Evolutionary conservation across 2,113 vertebrate genomes (phyloP), one percentile per base, ranked within the genome.

Genomic region (Laticauda laticaudata): DNA sequence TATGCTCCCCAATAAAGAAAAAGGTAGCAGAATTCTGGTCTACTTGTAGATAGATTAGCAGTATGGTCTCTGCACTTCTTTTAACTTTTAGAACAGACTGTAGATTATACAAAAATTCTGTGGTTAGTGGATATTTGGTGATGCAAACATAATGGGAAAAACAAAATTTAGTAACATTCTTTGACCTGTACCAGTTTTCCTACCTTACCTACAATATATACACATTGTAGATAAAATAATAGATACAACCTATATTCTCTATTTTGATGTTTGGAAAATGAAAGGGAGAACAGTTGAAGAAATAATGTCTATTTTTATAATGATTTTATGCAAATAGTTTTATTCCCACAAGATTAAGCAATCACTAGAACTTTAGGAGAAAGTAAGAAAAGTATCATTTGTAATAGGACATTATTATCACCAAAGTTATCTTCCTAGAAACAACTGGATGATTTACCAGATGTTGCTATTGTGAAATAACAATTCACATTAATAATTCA

Each of bases 391-490:
- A 96, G 81, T 91, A 69, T 69, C 29, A 69, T 96, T 97, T 93
- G 93, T 96, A 89, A 88, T 95, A 92, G 97, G 96, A 97, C 96
- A 97, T 97, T 94, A 97, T 94, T 96, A 94, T 91, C 93, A 94
- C 90, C 96, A 96, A 95, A 88, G 95, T 89, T 61, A 92, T 94
- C 95, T 92, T 95, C 95, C 95, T 95, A 95, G 94, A 96, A 97
- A 94, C 94, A 97, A 95, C 85, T 94, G 93, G 89, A 96, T 93
- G 34, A 95, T 96, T 86, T 97, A 96, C 97, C 98, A 98, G 97
- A 98, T 97, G 97, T 96, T 97, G 95, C 95, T 98, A 95, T 97
- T 97, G 97, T 97, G 97, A 98, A 98, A 97, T 92, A 97, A 97
- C 96, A 95, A 97, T 95, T 97, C 93, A 97, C 93, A 96, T 96